Evolutionary conservation across 2,888 invertebrate genomes (phyloP), one percentile per base, ranked within the genome.

Genomic region (Aspidiotus destructor): DNA sequence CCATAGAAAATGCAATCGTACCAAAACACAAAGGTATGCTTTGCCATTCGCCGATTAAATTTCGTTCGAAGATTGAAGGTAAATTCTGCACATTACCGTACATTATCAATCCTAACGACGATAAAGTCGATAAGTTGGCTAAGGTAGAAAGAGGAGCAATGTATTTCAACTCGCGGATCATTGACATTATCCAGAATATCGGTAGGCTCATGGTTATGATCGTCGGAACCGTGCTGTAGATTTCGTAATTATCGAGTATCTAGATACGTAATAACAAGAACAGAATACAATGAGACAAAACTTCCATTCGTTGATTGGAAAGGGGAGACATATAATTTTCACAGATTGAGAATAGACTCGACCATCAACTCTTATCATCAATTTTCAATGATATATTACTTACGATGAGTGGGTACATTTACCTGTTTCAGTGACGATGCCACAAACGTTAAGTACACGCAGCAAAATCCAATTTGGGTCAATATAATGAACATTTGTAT

Each of bases 391-490:
- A 28, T 28, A 28, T 28, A 28, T 28, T 28, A 28, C 28, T 28
- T 28, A 28, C 28, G 28, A 28, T 28, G 28, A 28, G 28, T n/a
- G 5, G 28, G 2, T 28, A 28, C 28, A 28, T 28, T 78, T 41
- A 89, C 89, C 84, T 87, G 84, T 78, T 88, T 83, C 71, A 92
- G 77, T 77, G 92, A 95, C 71, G 86, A 86, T 11, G 94, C 88
- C 73, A 97, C 89, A 77, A 97, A 97, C 16, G 97, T 91, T 75
- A 96, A 89, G 79, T 98, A 98, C 41, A 97, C 91, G 77, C 95
- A 96, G 78, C 98, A 98, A 80, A 98, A 97, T 70, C 98, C 98
- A 71, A 98, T 81, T 79, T 98, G 98, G n/a, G 97, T 97, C 69
- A 95, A 81, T 77, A 93, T 90, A 68, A 98, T 84, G 79, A 95